A percentile compares a stretch with the other conserved stretches of the same genome.
These are phyloP conservation scores for Edolisoma coerulescens DNA, from an alignment of 2,113 vertebrate species.

Conservation along the genomic window DNA sequence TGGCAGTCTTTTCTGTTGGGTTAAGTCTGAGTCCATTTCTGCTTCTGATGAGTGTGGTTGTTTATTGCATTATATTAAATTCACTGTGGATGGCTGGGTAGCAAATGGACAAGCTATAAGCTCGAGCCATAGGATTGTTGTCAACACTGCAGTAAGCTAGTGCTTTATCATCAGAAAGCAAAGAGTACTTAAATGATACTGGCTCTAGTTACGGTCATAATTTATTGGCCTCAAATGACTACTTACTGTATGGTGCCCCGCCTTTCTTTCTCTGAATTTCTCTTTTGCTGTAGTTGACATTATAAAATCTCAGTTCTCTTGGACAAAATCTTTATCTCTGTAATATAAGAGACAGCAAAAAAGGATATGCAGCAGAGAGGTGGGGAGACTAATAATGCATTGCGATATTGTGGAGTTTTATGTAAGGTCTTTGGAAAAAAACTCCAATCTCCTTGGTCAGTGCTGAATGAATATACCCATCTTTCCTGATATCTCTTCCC, in stretches of 20 bases:
- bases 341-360: not conserved
- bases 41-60: not conserved
- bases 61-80: slow-evolving; percentile 43
- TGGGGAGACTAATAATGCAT: not conserved
- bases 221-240: slow-evolving; percentile 47
- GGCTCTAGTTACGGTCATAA: slow-evolving; percentile 36
- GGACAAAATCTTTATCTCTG: not conserved
- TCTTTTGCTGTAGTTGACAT: slow-evolving; percentile 25
- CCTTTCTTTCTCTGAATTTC: slow-evolving; percentile 2
- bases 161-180: slow-evolving; percentile 65
- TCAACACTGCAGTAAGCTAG: slow-evolving; percentile 42
- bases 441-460: not conserved
- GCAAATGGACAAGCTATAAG: slow-evolving; percentile 42
- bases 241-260: not conserved
- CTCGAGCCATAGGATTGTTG: slow-evolving; percentile 31
- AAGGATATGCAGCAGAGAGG: not conserved
- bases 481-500: not conserved
- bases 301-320: slow-evolving; percentile 26
- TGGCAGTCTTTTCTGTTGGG: not conserved
- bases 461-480: not conserved
- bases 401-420: not conserved
- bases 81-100: slow-evolving; percentile 40
- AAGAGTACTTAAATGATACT: slow-evolving; percentile 64
- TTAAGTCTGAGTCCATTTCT: not conserved
- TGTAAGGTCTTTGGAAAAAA: not conserved